phyloP scores from a whole-genome alignment of 1,140 invertebrate species.

The Macrotrachela quadricornifera region DNA sequence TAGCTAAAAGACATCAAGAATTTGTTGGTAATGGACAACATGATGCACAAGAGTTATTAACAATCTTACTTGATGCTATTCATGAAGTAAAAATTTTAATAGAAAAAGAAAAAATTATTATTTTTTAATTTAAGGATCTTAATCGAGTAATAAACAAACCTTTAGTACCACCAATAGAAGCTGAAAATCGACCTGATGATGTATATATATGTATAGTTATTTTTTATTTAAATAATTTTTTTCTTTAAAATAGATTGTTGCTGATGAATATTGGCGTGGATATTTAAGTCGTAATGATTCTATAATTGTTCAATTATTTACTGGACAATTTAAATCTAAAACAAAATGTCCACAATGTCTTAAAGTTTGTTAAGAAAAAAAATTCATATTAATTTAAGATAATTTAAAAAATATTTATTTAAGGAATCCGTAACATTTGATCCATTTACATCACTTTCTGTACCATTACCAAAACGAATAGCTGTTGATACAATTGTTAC shows the following conservation, averaged over 20 bases:
- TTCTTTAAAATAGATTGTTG: constrained; percentile 15
- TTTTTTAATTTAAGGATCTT: constrained; percentile 27
- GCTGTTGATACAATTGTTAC: neutral
- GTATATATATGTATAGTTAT: neutral
- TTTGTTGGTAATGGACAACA: constrained; percentile 40
- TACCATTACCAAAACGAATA: constrained; percentile 26
- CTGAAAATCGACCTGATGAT: neutral
- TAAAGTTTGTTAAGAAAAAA: constrained; percentile 21
- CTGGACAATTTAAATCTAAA: constrained; percentile 45
- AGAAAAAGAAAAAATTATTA: neutral
- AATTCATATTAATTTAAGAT: too few species aligned
- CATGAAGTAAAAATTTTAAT: constrained; percentile 29
- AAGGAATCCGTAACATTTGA: constrained; percentile 35
- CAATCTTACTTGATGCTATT: constrained; percentile 41
- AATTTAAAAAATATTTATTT: constrained; percentile 15
- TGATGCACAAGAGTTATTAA: constrained; percentile 41
- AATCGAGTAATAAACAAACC: constrained; percentile 20
- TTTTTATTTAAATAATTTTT: neutral
- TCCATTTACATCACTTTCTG: constrained; percentile 31
- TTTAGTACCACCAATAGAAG: constrained; percentile 5
- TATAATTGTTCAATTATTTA: constrained; percentile 43
- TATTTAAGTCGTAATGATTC: constrained; percentile 43
- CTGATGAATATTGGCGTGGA: constrained; percentile 39
- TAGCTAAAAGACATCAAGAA: constrained; percentile 19
- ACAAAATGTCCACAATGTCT: constrained; percentile 42